Evolutionary conservation across 2,797 vertebrate genomes (phyloP), one percentile per base, ranked within the genome.

Genomic region (Hapalemur alaotrensis): DNA sequence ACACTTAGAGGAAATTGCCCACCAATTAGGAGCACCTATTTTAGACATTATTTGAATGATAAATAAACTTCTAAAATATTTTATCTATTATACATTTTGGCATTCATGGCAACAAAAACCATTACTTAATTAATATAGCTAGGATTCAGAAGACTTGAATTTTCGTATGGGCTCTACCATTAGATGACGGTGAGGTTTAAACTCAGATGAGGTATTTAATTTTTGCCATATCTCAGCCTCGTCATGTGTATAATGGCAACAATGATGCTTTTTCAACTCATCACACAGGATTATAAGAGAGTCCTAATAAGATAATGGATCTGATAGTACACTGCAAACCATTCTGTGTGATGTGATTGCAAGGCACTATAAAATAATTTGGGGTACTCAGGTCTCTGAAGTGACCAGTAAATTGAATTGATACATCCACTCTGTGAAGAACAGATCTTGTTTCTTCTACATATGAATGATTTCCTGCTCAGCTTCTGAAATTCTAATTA

Each of bases 231-330:
- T 87, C 38, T 91, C 38, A 76, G 43, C 57, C 41, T 93, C 30
- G 1, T 94, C 35, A 59, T 72, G 28, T 59, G 13, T 59, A 70
- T 25, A 94, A 61, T 18, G 63, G 9, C 2, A 73, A 38, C 81
- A 91, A 85, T 73, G 57, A 73, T 73, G 50, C 28, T 78, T 84
- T 88, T 91, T 63, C 17, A 69, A 69, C 18, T 76, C 28, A 75
- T 90, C 17, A 13, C 43, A 54, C 20, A 65, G 25, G n/a, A 75
- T 89, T 50, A 89, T 38, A 85, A 81, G 61, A 95, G 28, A 81
- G 13, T 32, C 10, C 50, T 92, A 96, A 96, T 94, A 80, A 88
- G 67, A 69, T 96, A 96, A 96, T 91, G 89, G 52, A 88, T 50
- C 72, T 76, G 78, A 69, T n/a, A 91, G 52, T n/a, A 82, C 52